Conservation (phyloP, 2,113 vertebrate species). For the Catagonus wagneri region DNA sequence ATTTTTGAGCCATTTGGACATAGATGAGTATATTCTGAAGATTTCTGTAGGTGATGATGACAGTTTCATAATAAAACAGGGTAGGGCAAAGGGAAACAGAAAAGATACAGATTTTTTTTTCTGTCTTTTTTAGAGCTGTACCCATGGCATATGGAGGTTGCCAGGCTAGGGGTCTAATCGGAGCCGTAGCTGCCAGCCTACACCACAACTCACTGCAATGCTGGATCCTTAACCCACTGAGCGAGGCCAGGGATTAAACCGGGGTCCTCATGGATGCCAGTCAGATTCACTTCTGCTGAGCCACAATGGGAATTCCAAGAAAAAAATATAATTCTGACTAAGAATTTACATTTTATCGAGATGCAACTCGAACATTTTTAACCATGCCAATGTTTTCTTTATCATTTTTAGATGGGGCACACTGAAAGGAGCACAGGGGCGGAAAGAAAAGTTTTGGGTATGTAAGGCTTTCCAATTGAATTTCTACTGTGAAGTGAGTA, state of each 20-base stretch:
- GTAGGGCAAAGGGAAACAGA: not conserved
- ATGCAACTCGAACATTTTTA: not conserved
- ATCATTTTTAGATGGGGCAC: constrained; percentile 86
- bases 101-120: not conserved
- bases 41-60: not conserved
- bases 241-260: too few species aligned
- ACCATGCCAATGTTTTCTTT: not conserved
- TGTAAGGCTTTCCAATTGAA: constrained; percentile 59
- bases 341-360: not conserved
- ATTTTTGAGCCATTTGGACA: not conserved
- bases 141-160: too few species aligned
- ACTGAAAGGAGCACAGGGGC: constrained; percentile 77
- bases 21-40: not conserved
- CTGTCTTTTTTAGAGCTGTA: too few species aligned
- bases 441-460: constrained; percentile 89
- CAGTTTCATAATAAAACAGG: not conserved
- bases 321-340: not conserved
- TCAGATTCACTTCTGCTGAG: too few species aligned
- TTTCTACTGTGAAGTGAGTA: not conserved
- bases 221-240: too few species aligned
- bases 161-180: too few species aligned
- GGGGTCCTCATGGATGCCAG: too few species aligned
- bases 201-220: too few species aligned
- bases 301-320: too few species aligned
- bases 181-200: too few species aligned